Base-by-base conservation (phyloP, 2,113 vertebrate genomes). In the Antigone vipio region DNA sequence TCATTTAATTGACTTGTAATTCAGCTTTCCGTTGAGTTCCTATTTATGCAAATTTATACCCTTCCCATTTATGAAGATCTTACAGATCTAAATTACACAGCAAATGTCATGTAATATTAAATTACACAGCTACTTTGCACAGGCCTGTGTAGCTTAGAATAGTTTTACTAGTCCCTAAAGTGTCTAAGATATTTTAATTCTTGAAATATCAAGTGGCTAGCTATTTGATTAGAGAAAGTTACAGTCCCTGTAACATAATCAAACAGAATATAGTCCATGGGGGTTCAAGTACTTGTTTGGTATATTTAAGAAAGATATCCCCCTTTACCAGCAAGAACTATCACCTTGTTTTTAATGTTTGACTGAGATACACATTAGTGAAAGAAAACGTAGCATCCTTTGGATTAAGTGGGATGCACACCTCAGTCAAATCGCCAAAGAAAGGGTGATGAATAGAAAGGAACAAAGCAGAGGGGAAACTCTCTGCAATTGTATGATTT, bases 101-200 rank as follows among this genome's bases (percentile, higher is more conserved):
- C 88, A 95, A 83, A 88, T 27, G 20, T 50, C 62, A 90, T 19
- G n/a, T 45, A 72, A 42, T 55, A 73, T 56, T 69, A 66, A 88
- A 69, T 83, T 77, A 76, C 20, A 76, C 58, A 74, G 72, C 47
- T 83, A 62, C 23, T 88, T 73, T 73, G 49, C 64, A 63, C 45
- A 73, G 29, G 24, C 17, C 45, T 66, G 12, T 32, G 30, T 14
- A 80, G 44, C 12, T 47, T 67, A 50, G 17, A 66, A 60, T 29
- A 88, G 49, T 67, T 86, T 55, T 45, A 86, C n/a, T 32, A 12
- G 6, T 59, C 63, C 71, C 82, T 45, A 7, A 81, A 82, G 29
- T 15, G 15, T 13, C 27, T 78, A 22, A 77, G 45, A 71, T 3
- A 83, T 71, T 77, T 92, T 74, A 77, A 34, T 59, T 77, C 27